These are phyloP conservation scores for Dipodomys merriami DNA, from an alignment of 2,113 vertebrate species.

Conservation along the genomic window DNA sequence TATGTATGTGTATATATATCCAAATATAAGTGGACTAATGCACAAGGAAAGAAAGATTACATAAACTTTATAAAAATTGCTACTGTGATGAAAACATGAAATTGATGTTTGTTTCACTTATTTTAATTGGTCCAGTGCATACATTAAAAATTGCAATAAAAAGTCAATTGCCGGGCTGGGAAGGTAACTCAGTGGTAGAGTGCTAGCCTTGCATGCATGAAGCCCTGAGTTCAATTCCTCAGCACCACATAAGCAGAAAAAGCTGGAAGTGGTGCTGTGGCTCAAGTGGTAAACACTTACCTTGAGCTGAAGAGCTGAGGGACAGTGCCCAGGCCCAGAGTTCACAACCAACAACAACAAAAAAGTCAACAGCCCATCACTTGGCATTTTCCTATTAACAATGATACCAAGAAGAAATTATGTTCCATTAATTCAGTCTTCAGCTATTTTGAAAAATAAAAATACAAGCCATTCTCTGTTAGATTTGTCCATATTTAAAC, in stretches of 20 bases:
- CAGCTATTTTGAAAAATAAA: constrained; percentile 11
- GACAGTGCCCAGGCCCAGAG: too few species aligned
- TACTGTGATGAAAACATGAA: constrained; percentile 14
- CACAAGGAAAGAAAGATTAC: background rate
- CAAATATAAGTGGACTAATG: background rate
- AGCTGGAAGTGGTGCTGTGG: too few species aligned
- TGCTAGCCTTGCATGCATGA: too few species aligned
- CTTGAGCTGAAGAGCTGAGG: too few species aligned
- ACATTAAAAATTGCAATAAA: constrained; percentile 33
- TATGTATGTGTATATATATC: background rate
- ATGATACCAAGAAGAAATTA: constrained; percentile 34
- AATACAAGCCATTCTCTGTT: constrained; percentile 49
- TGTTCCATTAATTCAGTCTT: constrained; percentile 30
- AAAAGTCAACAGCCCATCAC: background rate
- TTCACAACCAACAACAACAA: too few species aligned
- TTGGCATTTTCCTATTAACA: constrained; percentile 34
- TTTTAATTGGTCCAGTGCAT: constrained; percentile 19
- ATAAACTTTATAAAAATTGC: constrained; percentile 16
- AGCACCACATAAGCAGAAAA: too few species aligned
- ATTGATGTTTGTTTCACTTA: background rate
- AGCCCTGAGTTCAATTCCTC: too few species aligned
- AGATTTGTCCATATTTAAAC: constrained; percentile 42
- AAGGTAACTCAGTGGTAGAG: too few species aligned
- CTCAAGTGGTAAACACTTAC: too few species aligned
- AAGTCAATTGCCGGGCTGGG: background rate